Percentiles rank a stretch among this genome's conserved stretches.
phyloP scores from a whole-genome alignment of 2,797 vertebrate species.

The Intellagama lesueurii region DNA sequence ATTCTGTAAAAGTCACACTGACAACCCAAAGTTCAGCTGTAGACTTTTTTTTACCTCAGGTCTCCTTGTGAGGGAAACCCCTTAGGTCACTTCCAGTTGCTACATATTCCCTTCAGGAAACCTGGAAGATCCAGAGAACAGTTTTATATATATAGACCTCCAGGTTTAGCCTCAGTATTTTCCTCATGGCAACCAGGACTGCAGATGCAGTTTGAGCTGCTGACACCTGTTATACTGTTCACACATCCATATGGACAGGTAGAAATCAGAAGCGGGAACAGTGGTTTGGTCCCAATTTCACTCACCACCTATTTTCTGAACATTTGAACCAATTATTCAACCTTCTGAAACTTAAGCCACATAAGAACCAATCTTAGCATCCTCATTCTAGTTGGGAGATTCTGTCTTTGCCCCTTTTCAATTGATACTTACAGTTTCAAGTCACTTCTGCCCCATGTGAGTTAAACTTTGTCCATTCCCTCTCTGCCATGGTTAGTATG shows the following conservation, averaged over 20 bases:
- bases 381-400: not conserved
- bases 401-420: not conserved
- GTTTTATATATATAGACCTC: not conserved
- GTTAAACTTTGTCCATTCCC: slow-evolving; percentile 42
- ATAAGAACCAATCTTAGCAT: not conserved
- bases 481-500: slow-evolving; percentile 57
- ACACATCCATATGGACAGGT: not conserved
- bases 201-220: not conserved
- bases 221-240: not conserved
- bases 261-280: not conserved
- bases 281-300: not conserved
- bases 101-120: not conserved
- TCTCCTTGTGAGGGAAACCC: no score
- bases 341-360: not conserved
- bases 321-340: not conserved
- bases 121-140: not conserved
- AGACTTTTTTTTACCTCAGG: no score
- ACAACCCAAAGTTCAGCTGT: no score
- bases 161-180: not conserved
- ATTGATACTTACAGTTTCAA: not conserved
- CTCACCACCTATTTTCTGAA: not conserved
- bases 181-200: not conserved
- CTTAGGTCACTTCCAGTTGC: no score
- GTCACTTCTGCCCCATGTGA: not conserved
- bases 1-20: no score